These are phyloP conservation scores for Formicarius rufipectus DNA, from an alignment of 2,113 vertebrate species.

Conservation along the genomic window DNA sequence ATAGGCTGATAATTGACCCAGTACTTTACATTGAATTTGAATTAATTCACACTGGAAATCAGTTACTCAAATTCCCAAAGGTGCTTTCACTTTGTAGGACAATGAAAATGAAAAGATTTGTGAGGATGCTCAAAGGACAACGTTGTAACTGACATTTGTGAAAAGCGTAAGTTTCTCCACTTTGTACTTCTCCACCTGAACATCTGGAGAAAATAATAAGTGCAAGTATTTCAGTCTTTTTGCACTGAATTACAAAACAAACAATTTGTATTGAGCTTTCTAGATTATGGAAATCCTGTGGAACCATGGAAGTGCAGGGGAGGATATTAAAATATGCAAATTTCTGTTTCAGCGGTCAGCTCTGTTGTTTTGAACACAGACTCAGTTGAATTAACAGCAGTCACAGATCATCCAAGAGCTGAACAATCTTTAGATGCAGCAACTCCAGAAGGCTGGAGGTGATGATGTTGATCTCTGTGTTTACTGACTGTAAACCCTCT, in stretches of 20 bases:
- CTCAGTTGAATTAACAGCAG: not conserved
- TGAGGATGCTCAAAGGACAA: not conserved
- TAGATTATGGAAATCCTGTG: not conserved
- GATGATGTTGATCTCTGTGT: not conserved
- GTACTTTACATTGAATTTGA: not conserved
- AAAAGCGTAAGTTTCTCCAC: not conserved
- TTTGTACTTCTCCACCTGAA: not conserved
- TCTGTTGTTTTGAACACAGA: not conserved
- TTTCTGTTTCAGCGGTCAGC: not conserved
- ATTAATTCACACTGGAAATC: not conserved
- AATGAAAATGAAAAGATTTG: not conserved
- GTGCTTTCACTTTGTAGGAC: not conserved
- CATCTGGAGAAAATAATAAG: not conserved
- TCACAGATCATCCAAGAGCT: not conserved
- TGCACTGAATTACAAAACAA: not conserved
- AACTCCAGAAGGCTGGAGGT: not conserved
- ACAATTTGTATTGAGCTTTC: not conserved
- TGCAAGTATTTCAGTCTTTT: not conserved
- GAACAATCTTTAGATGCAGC: not conserved
- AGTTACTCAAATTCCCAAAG: not conserved
- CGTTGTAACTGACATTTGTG: not conserved
- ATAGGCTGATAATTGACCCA: not conserved
- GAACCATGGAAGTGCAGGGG: not conserved
- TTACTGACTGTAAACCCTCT: not conserved
- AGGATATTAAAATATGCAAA: not conserved